phyloP scores from a whole-genome alignment of 2,797 vertebrate genomes.

The Chloroceryle inda region DNA sequence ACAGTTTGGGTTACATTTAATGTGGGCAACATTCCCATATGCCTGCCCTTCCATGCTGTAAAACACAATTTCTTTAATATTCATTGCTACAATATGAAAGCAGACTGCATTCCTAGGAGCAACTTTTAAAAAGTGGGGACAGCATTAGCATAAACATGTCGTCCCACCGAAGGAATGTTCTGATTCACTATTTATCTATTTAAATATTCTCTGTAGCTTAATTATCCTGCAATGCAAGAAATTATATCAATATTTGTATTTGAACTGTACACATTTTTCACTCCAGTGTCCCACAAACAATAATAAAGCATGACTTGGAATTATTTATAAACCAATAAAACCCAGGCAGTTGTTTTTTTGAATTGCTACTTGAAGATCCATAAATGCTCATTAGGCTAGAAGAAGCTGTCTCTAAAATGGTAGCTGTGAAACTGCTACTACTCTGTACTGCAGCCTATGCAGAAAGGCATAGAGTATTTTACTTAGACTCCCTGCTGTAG shows the following conservation, averaged over 20 bases:
- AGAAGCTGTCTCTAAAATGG: slow-evolving; percentile 64
- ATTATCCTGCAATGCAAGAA: slow-evolving; percentile 68
- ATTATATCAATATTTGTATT: slow-evolving; percentile 76
- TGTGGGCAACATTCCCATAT: neutral
- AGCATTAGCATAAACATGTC: slow-evolving; percentile 29
- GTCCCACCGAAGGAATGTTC: slow-evolving; percentile 15
- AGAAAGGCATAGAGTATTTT: slow-evolving; percentile 4
- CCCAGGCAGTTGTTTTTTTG: slow-evolving; percentile 40
- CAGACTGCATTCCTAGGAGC: neutral
- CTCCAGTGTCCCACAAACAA: slow-evolving; percentile 68
- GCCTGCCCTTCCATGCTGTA: neutral
- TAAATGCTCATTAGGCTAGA: slow-evolving; percentile 74
- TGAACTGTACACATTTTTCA: slow-evolving; percentile 69
- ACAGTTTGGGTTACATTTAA: neutral
- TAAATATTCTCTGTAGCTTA: slow-evolving; percentile 70
- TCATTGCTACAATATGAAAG: slow-evolving; percentile 35
- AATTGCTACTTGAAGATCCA: slow-evolving; percentile 77
- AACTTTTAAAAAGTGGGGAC: slow-evolving; percentile 41
- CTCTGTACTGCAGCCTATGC: neutral
- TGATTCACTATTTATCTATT: slow-evolving; percentile 64
- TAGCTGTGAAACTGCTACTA: slow-evolving; percentile 49
- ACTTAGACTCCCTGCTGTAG: neutral
- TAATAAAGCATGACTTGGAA: slow-evolving; percentile 61
- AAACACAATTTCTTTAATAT: slow-evolving; percentile 8
- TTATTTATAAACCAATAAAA: slow-evolving; percentile 79